A percentile compares a stretch with the other conserved stretches of the same genome.
Evolutionary conservation across 2,797 vertebrate genomes (phyloP).

Genomic region (Hipposideros larvatus): DNA sequence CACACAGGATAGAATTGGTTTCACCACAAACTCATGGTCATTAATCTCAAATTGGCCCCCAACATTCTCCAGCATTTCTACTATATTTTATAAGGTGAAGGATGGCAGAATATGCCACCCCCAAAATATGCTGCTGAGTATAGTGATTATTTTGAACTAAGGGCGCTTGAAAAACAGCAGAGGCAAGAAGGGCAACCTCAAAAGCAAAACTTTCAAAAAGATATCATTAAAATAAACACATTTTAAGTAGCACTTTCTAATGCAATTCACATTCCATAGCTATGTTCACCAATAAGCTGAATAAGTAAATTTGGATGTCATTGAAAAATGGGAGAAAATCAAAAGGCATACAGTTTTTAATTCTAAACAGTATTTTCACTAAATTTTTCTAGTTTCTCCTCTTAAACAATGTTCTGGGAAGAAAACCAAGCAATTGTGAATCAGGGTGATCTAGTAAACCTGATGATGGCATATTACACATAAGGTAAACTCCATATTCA

Average conservation of each 20-base stretch:
- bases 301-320: neutral
- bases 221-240: neutral
- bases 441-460: neutral
- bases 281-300: neutral
- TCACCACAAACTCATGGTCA: neutral
- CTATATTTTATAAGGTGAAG: neutral
- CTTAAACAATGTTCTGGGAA: conserved; percentile 15
- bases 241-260: conserved; percentile 16
- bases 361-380: conserved; percentile 8
- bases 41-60: neutral
- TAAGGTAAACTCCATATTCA: neutral
- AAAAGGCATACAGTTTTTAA: neutral
- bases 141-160: neutral
- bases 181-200: neutral
- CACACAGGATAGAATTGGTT: neutral
- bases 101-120: neutral
- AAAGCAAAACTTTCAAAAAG: neutral
- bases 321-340: conserved; percentile 10
- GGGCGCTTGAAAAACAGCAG: neutral
- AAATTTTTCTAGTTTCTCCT: conserved; percentile 27
- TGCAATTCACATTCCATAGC: neutral
- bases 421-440: neutral
- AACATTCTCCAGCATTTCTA: neutral
- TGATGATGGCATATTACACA: neutral
- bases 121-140: neutral